phyloP scores from a whole-genome alignment of 1,140 invertebrate species.

The Drosophila punjabiensis region DNA sequence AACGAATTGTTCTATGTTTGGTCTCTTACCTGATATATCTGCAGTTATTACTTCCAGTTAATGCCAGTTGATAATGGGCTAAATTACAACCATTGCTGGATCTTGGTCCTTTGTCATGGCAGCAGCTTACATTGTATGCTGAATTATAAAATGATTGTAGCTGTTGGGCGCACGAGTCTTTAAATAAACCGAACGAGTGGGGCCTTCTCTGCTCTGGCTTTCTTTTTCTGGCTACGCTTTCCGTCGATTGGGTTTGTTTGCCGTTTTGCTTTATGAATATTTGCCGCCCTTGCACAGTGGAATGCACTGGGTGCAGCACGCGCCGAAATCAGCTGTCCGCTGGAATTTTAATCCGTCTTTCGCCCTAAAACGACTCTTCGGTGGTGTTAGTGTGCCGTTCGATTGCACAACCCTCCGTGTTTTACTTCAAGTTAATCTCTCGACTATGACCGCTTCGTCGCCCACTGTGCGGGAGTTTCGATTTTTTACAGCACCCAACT shows the following conservation, averaged over 20 bases:
- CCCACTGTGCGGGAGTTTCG: slow-evolving; percentile 66
- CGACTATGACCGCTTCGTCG: slow-evolving; percentile 7
- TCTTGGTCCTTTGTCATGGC: slow-evolving; percentile 21
- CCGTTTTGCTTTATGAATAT: slow-evolving; percentile 39
- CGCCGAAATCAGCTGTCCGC: slow-evolving; percentile 8
- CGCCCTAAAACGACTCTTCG: not conserved
- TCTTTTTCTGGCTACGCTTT: slow-evolving; percentile 7
- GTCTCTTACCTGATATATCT: slow-evolving; percentile 16
- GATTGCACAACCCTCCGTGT: slow-evolving; percentile 36
- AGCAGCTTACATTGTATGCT: slow-evolving; percentile 53
- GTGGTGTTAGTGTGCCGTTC: not conserved
- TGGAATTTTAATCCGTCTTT: slow-evolving; percentile 35
- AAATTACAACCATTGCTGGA: slow-evolving; percentile 39
- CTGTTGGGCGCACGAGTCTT: slow-evolving; percentile 34
- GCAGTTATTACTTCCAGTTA: slow-evolving; percentile 3
- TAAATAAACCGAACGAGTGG: slow-evolving; percentile 33
- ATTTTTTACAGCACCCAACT: slow-evolving; percentile 56
- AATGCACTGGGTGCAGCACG: not conserved
- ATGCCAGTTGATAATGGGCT: slow-evolving; percentile 17
- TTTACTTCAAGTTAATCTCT: slow-evolving; percentile 29
- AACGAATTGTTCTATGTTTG: slow-evolving; percentile 5
- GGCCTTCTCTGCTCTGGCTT: slow-evolving; percentile 6
- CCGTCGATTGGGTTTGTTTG: slow-evolving; percentile 21
- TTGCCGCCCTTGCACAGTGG: slow-evolving; percentile 48
- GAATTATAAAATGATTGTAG: slow-evolving; percentile 20